Base-by-base conservation (phyloP, 2,888 invertebrate genomes). In the Ditula angustiorana region DNA sequence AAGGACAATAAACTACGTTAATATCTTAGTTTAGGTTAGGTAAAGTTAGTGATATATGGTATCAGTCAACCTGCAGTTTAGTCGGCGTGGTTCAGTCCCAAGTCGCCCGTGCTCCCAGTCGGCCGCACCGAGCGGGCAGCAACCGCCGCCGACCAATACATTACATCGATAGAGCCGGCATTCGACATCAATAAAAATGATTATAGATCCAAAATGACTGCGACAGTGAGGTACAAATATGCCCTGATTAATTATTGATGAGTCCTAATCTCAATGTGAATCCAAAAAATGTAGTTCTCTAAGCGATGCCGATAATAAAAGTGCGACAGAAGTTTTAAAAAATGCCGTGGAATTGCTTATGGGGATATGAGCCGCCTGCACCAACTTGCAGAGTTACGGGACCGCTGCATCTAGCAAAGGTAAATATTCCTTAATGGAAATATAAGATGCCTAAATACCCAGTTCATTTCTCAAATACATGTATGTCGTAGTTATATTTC, bases 321-420 rank as follows among this genome's bases (percentile, higher is more conserved):
- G 64, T 64, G 64, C 28, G 37, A 52, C 16, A 46, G 16, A 46
- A 46, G 16, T 62, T 30, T 37, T 44, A 21, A 68, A 72, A 70
- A 74, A 85, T 92, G 92, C 90, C 92, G 81, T 92, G 92, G 92
- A 92, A 88, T 76, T 92, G 92, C 76, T 74, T 92, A 47, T 92
- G 92, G 92, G 92, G 92, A 70, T 92, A 92, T 71, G 82, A 92
- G 69, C 79, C 88, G 71, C 91, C 91, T 50, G 81, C 88, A 65
- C 89, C 92, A 13, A 74, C 83, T 55, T 92, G 92, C 81, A 81
- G 86, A 76, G 88, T 92, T 71, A 90, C 88, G 77, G 87, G 83
- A 68, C 92, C 92, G 47, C 80, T 92, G 68, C 82, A 89, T 70
- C 75, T 90, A 30, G 78, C 85, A 67, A 85, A 91, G 92, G 91